A percentile compares a stretch with the other conserved stretches of the same genome.
Evolutionary conservation across 2,797 vertebrate genomes (phyloP).

Genomic region (Amblyopsis hoosieri): DNA sequence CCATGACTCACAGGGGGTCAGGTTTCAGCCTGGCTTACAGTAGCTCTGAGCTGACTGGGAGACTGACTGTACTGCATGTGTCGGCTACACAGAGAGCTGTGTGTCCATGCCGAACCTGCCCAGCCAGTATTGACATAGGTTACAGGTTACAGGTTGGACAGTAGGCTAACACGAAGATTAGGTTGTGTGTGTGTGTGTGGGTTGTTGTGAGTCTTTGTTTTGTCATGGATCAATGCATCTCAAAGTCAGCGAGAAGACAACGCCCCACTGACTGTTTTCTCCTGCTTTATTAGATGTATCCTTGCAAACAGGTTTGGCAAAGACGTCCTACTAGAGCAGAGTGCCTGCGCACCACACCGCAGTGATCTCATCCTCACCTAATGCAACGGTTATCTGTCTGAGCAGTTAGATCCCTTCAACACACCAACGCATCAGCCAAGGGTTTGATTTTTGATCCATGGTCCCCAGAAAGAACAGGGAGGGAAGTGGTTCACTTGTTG

Average conservation of each 20-base stretch:
- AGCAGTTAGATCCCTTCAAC: conserved; percentile 67
- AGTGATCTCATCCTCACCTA: conserved; percentile 17
- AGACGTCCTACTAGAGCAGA: conserved; percentile 24
- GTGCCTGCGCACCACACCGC: conserved; percentile 9
- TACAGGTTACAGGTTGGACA: not conserved
- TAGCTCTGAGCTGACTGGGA: conserved; percentile 10
- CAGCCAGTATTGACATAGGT: conserved; percentile 12
- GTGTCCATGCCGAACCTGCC: conserved; percentile 37
- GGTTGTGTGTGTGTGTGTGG: conserved; percentile 19
- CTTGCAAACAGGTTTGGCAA: conserved; percentile 29
- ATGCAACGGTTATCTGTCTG: conserved; percentile 48
- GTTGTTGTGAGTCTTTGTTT: conserved; percentile 14
- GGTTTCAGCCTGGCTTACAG: conserved; percentile 39
- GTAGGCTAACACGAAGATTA: conserved; percentile 16
- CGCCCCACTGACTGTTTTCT: conserved; percentile 23
- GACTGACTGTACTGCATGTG: not conserved
- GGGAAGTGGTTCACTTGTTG: too few species aligned
- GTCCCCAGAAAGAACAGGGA: conserved; percentile 27
- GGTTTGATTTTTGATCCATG: conserved; percentile 59
- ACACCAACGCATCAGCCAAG: conserved; percentile 34
- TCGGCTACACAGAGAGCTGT: conserved; percentile 4
- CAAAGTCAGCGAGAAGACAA: conserved; percentile 24
- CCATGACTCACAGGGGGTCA: conserved; percentile 61
- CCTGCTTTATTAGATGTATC: conserved; percentile 21
- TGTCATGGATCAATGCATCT: conserved; percentile 10